Conservation (phyloP, 2,113 vertebrate genomes). For the Ceratotherium simum region DNA sequence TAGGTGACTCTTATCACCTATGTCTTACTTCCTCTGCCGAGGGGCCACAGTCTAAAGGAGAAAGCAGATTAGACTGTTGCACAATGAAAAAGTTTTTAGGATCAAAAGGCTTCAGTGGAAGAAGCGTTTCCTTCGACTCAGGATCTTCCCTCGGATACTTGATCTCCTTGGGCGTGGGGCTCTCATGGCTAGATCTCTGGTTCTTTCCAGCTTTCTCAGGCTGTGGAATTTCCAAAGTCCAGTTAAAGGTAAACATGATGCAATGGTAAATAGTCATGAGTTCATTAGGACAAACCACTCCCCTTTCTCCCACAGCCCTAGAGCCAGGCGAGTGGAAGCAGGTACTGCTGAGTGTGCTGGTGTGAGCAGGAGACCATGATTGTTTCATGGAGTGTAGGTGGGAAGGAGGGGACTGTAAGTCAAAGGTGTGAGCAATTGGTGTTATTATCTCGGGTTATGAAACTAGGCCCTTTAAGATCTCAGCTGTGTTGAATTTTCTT, state of each 20-base stretch:
- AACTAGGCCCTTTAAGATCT: neutral
- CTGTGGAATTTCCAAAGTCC: slow-evolving; percentile 50
- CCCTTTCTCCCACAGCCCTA: neutral
- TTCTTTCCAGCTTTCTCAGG: neutral
- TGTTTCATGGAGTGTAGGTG: slow-evolving; percentile 11
- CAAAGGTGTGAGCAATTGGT: slow-evolving; percentile 40
- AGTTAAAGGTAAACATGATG: slow-evolving; percentile 59
- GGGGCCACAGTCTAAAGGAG: neutral
- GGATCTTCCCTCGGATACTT: neutral
- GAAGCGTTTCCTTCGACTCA: neutral
- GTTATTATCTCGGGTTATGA: slow-evolving; percentile 7
- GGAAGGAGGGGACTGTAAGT: slow-evolving; percentile 13
- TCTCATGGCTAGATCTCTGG: neutral
- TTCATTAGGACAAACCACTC: neutral
- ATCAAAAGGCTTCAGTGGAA: neutral
- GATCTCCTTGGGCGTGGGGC: neutral
- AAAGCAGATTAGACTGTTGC: neutral
- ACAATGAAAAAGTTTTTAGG: neutral
- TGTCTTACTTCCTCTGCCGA: neutral
- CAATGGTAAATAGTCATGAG: slow-evolving; percentile 18
- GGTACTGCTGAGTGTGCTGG: neutral
- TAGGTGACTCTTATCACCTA: neutral
- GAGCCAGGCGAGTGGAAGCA: neutral
- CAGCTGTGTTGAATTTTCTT: neutral
- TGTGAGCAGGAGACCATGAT: neutral